phyloP scores from a whole-genome alignment of 2,888 invertebrate species.

The Hirtodrosophila histrioides region DNA sequence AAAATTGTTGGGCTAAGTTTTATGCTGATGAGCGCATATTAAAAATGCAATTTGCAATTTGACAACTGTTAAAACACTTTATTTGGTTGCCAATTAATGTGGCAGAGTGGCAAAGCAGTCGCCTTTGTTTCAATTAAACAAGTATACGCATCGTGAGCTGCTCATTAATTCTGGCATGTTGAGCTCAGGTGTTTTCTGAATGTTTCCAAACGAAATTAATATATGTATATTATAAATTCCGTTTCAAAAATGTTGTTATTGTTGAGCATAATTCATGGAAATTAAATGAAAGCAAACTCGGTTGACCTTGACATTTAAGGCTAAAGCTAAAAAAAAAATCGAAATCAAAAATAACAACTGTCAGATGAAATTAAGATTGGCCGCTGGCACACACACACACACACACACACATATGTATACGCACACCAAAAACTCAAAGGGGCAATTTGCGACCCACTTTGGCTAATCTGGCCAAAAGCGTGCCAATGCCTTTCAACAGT shows the following conservation, averaged over 20 bases:
- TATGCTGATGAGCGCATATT: slow-evolving; percentile 45
- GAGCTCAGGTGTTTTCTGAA: background rate
- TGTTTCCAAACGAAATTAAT: slow-evolving; percentile 6
- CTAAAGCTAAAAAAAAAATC: slow-evolving; percentile 1
- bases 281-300: slow-evolving; percentile 1
- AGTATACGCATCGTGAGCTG: slow-evolving; percentile 7
- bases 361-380: slow-evolving; percentile 68
- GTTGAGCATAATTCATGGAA: slow-evolving; percentile 7
- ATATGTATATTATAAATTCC: slow-evolving; percentile 18
- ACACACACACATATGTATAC: slow-evolving; percentile 3
- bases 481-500: slow-evolving; percentile 67
- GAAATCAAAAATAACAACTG: slow-evolving; percentile 68
- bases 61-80: slow-evolving; percentile 14
- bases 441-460: slow-evolving; percentile 40
- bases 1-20: slow-evolving; percentile 9
- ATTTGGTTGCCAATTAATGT: slow-evolving; percentile 7
- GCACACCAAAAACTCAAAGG: slow-evolving; percentile 18
- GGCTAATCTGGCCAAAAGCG: slow-evolving; percentile 63
- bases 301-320: slow-evolving; percentile 28
- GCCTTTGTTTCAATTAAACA: background rate
- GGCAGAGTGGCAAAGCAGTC: slow-evolving; percentile 1
- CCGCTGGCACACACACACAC: slow-evolving; percentile 1
- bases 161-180: no score
- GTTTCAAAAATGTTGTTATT: slow-evolving; percentile 11
- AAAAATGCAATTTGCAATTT: slow-evolving; percentile 22